phyloP scores from a whole-genome alignment of 1,140 invertebrate genomes.

The Pseudomyrmex cubaensis region DNA sequence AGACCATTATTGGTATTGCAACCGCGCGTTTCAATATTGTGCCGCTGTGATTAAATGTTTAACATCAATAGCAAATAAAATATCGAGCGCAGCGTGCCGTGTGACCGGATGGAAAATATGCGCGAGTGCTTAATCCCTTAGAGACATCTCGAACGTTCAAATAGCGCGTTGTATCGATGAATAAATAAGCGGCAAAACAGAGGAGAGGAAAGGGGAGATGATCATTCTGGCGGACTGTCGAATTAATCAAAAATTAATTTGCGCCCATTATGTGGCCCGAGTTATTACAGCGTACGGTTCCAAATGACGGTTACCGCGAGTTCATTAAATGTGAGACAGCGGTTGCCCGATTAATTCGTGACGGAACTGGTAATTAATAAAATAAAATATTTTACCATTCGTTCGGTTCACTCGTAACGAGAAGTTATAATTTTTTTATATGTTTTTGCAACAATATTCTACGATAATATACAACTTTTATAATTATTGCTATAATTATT shows the following conservation, averaged over 20 bases:
- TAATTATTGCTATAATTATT: background rate
- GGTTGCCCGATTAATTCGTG: slow-evolving; percentile 6
- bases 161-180: slow-evolving; percentile 17
- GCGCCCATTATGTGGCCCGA: slow-evolving; percentile 9
- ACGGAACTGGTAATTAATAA: too few species aligned
- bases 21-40: slow-evolving; percentile 59
- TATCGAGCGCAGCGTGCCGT: slow-evolving; percentile 31
- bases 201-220: background rate
- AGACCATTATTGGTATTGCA: slow-evolving; percentile 57
- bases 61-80: slow-evolving; percentile 57
- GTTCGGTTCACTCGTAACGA: too few species aligned
- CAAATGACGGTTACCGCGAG: slow-evolving; percentile 16
- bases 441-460: too few species aligned
- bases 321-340: background rate
- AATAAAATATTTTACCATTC: too few species aligned
- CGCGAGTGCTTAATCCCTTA: slow-evolving; percentile 30
- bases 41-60: slow-evolving; percentile 59
- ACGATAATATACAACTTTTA: too few species aligned
- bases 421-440: too few species aligned
- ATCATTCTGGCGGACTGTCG: slow-evolving; percentile 18
- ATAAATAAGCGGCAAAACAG: slow-evolving; percentile 15
- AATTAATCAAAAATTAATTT: slow-evolving; percentile 47
- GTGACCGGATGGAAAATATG: slow-evolving; percentile 52
- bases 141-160: slow-evolving; percentile 30
- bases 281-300: slow-evolving; percentile 31